Percentiles rank a stretch among this genome's conserved stretches.
These are phyloP conservation scores for Ferdinandea cuprea DNA, from an alignment of 2,888 invertebrate genomes.

Conservation along the genomic window DNA sequence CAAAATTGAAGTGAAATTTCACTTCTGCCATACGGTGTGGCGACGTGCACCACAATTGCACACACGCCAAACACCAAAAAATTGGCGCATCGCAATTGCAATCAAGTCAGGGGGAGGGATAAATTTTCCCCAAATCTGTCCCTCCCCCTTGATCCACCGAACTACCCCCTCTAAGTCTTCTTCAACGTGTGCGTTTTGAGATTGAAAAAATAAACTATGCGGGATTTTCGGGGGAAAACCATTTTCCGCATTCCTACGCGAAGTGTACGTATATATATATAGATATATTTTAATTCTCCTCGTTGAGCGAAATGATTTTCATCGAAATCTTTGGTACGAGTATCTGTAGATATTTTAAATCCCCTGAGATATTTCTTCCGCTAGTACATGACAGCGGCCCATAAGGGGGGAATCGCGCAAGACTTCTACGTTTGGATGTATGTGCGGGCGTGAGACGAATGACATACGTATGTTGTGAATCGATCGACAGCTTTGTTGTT, in stretches of 20 bases:
- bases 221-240: slow-evolving; percentile 23
- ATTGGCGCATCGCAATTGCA: slow-evolving; percentile 30
- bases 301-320: slow-evolving; percentile 37
- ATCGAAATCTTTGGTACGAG: not conserved
- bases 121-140: not conserved
- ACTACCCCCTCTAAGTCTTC: no score
- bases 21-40: slow-evolving; percentile 22
- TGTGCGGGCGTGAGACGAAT: slow-evolving; percentile 5
- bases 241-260: slow-evolving; percentile 56
- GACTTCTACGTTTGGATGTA: not conserved
- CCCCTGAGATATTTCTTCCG: slow-evolving; percentile 39
- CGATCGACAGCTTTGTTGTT: slow-evolving; percentile 50
- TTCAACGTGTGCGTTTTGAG: slow-evolving; percentile 11
- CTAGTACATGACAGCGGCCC: not conserved
- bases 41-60: slow-evolving; percentile 14
- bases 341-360: slow-evolving; percentile 7
- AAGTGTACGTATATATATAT: not conserved
- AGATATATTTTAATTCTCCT: slow-evolving; percentile 5
- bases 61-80: slow-evolving; percentile 12
- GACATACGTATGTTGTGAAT: slow-evolving; percentile 28
- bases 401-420: not conserved
- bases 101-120: not conserved
- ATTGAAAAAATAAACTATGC: slow-evolving; percentile 48
- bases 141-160: not conserved
- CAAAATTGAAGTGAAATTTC: slow-evolving; percentile 35